A percentile compares a stretch with the other conserved stretches of the same genome.
phyloP scores from a whole-genome alignment of 30 jellyfish, hydroid and myxozoan species.

The Hydractinia echinata region DNA sequence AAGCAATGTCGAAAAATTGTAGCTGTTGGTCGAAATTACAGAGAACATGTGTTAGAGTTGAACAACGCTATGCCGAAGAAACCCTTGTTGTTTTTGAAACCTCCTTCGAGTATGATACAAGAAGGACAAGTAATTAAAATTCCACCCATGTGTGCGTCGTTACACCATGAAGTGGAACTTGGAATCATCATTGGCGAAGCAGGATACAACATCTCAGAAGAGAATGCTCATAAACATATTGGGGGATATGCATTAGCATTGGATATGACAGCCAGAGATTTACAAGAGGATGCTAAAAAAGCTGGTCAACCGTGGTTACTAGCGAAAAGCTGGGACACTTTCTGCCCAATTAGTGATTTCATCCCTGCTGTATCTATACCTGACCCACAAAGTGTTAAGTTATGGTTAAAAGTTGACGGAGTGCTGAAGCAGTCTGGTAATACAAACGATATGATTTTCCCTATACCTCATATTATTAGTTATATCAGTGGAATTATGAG shows the following conservation, averaged over 20 bases:
- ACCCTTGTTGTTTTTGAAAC: slow-evolving; percentile 76
- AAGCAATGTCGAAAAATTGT: slow-evolving; percentile 67
- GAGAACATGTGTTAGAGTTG: slow-evolving; percentile 79
- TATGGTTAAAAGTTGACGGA: slow-evolving; percentile 73
- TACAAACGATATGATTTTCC: slow-evolving; percentile 84
- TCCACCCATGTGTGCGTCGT: slow-evolving; percentile 73
- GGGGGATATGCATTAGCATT: slow-evolving; percentile 89
- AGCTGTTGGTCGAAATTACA: slow-evolving; percentile 81
- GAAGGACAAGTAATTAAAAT: slow-evolving; percentile 73
- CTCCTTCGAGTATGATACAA: slow-evolving; percentile 61
- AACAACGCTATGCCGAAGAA: slow-evolving; percentile 69
- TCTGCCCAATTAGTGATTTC: slow-evolving; percentile 79
- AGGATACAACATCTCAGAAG: slow-evolving; percentile 62
- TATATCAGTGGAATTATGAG: slow-evolving; percentile 73
- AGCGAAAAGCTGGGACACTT: slow-evolving; percentile 94
- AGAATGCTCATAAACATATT: slow-evolving; percentile 67
- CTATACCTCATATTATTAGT: slow-evolving; percentile 63
- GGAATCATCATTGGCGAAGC: slow-evolving; percentile 78
- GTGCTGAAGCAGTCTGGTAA: slow-evolving; percentile 66
- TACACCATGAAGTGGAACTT: slow-evolving; percentile 95
- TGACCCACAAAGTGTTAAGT: slow-evolving; percentile 57
- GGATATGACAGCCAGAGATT: slow-evolving; percentile 90
- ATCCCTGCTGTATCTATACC: slow-evolving; percentile 44
- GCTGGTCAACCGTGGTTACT: slow-evolving; percentile 88
- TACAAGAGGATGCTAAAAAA: slow-evolving; percentile 69